Base-by-base conservation (phyloP, 2,797 vertebrate species). In the Gymnoscopelus microlampas region DNA sequence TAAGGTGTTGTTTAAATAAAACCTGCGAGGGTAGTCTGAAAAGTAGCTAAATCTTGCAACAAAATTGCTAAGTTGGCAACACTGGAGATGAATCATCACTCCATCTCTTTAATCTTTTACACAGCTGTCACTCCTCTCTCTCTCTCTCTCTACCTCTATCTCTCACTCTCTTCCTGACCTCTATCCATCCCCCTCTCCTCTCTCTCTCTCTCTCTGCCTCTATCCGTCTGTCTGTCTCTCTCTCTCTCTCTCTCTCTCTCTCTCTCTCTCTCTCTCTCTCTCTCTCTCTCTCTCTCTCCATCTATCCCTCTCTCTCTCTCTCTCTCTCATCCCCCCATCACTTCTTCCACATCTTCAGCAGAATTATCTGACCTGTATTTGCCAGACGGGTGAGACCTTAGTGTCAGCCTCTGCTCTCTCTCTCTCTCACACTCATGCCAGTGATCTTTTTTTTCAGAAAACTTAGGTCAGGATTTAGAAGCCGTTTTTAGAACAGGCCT, bases 81-180 rank as follows among this genome's bases (percentile, higher is more conserved):
- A 80, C 82, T 79, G 58, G 8, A 3, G 72, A 87, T 85, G 83
- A 90, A 84, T 90, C 88, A 84, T 84, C 83, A 66, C 47, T 55
- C 15, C 15, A 9, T 55, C 53, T 55, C 70, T 82, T 78, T 61
- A 13, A 13, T 15, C 13, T n/a, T 15, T 51, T 13, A 13, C 50
- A 13, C 14, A 13, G 50, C 50, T 15, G 12, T 15, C 50, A 13
- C 50, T 15, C 14, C 50, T 7, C 14, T 57, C 14, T 58, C 19
- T 48, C 44, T 47, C 15, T 26, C 14, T 51, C 50, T 15, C 50
- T 51, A 9, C 49, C 75, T 70, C 72, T 49, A 8, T 58, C 19
- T 48, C 15, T 26, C 55, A 53, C n/a, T n/a, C 24, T 19, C 11
- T 10, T 48, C 29, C 24, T 32, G 1, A 56, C 29, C 7, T 12